Base-by-base conservation (phyloP, 2,113 vertebrate genomes). In the Chionodraco myersi region DNA sequence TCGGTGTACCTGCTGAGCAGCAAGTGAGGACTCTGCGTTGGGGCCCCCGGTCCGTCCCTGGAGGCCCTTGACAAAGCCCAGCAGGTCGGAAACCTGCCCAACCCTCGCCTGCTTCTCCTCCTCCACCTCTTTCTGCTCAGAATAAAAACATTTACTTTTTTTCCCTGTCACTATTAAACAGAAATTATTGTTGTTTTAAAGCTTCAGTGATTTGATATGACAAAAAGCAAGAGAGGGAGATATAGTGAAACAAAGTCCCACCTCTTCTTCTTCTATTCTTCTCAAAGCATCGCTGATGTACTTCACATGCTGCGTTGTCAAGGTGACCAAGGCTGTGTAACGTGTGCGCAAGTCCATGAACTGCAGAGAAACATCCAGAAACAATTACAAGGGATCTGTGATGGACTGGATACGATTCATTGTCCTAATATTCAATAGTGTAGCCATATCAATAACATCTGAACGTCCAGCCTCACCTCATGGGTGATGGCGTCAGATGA, bases 341-440 rank as follows among this genome's bases (percentile, higher is more conserved):
- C 96, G 97, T 34, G 98, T 99, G 60, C 98, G 95, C 58, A 99
- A 54, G 86, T 99, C 98, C 98, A 99, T 99, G 79, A 99, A 99
- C 98, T 99, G n/a, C 0, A 78, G 75, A 70, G 12, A 86, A 2
- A 79, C 1, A 59, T 2, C 41, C 4, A 41, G 11, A 49, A 75
- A 48, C 2, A 67, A n/a, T 30, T 0, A 61, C 8, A 60, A n/a
- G 36, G 1, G 36, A 41, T 41, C 36, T 41, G 15, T 23, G 14
- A 23, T 14, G 6, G 5, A 34, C 23, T 30, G 9, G 11, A 16
- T 53, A 12, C 3, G 47, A 48, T 14, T 12, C 11, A 13, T 23
- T 16, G 49, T 58, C 12, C 23, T 7, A 58, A 23, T 12, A 6
- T 51, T 45, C 3, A 52, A 10, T 12, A 14, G 18, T 10, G 3